Evolutionary conservation across 2,113 vertebrate genomes (phyloP).

Genomic region (Hippocampus guttulatus): DNA sequence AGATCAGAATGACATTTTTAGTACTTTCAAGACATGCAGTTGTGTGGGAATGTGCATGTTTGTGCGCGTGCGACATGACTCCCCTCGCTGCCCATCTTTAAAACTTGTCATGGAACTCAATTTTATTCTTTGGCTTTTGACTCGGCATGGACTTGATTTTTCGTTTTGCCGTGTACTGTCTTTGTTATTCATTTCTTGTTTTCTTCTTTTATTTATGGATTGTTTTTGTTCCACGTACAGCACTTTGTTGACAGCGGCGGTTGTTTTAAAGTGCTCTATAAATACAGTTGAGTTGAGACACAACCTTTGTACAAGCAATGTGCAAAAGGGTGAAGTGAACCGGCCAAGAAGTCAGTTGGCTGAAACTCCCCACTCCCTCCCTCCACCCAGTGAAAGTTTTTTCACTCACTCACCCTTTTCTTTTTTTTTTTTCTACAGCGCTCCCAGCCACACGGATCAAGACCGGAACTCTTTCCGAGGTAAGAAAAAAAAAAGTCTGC

Average conservation of each 20-base stretch:
- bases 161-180: no score
- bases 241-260: no score
- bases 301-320: neutral
- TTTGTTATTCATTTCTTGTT: no score
- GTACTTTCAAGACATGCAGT: neutral
- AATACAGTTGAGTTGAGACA: no score
- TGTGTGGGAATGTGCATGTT: slow-evolving; percentile 11
- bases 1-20: no score
- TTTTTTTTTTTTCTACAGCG: slow-evolving; percentile 24
- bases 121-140: no score
- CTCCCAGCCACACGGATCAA: slow-evolving; percentile 16
- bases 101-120: no score
- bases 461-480: slow-evolving; percentile 59
- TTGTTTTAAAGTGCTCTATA: no score
- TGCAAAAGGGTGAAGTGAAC: slow-evolving; percentile 17
- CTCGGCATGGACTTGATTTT: no score
- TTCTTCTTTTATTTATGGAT: no score
- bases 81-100: no score
- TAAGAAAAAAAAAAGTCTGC: slow-evolving; percentile 23
- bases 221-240: no score
- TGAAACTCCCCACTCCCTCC: slow-evolving; percentile 21
- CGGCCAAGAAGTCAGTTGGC: neutral
- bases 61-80: neutral
- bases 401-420: slow-evolving; percentile 5
- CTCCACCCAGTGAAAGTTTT: neutral